Conservation (phyloP, 92 coral and sea anemone species). For the Meandrina meandrites region DNA sequence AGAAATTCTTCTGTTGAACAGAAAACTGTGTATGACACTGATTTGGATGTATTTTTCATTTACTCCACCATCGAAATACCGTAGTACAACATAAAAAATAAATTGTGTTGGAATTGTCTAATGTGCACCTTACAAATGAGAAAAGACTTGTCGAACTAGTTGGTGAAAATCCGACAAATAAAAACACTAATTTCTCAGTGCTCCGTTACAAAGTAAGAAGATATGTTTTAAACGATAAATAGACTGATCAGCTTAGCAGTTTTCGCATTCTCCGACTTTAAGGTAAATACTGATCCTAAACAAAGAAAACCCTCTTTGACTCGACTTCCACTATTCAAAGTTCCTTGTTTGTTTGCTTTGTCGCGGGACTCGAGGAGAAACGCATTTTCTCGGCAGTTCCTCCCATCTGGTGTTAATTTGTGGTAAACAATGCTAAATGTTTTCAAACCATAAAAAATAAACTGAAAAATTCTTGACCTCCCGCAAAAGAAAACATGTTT, state of each 20-base stretch:
- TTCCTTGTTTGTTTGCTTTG: conserved; percentile 8
- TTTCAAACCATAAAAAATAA: background rate
- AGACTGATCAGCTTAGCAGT: conserved; percentile 16
- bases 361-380: background rate
- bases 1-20: background rate
- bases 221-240: background rate
- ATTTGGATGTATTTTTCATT: background rate
- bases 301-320: conserved; percentile 2
- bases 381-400: background rate
- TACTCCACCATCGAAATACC: background rate
- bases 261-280: conserved; percentile 36
- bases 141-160: background rate
- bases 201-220: background rate
- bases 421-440: conserved; percentile 17
- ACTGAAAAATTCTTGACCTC: background rate
- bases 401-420: conserved; percentile 8
- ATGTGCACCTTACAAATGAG: background rate
- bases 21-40: background rate
- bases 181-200: background rate
- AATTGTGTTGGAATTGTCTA: background rate
- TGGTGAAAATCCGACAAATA: background rate
- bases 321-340: background rate
- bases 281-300: conserved; percentile 2
- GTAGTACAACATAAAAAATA: background rate
- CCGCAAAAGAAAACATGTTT: conserved; percentile 13